Evolutionary conservation across 2,888 invertebrate genomes (phyloP).

Genomic region (Drosophila sordidapex): DNA sequence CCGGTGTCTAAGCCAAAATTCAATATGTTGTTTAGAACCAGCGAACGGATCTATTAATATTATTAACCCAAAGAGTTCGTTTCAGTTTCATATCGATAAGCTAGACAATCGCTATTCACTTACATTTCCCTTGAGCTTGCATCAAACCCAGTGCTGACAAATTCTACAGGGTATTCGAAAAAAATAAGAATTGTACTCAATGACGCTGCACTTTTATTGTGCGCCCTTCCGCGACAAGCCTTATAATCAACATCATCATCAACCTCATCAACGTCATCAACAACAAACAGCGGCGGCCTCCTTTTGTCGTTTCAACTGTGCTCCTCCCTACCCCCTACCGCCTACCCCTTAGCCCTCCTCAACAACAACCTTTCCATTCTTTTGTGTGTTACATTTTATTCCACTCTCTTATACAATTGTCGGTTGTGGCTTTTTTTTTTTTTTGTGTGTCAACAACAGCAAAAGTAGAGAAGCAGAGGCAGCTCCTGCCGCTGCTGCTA

Average conservation of each 20-base stretch:
- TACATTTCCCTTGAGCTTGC: neutral
- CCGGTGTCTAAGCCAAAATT: neutral
- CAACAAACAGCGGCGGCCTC: constrained; percentile 33
- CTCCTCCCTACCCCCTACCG: neutral
- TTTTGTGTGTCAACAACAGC: constrained; percentile 51
- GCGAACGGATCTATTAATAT: neutral
- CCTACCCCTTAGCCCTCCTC: neutral
- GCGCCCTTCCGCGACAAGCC: constrained; percentile 53
- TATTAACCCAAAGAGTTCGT: neutral
- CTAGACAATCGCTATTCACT: neutral
- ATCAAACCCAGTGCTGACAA: neutral
- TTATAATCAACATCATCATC: constrained; percentile 44
- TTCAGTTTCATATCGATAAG: neutral
- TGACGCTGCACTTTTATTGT: constrained; percentile 54
- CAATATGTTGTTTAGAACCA: neutral
- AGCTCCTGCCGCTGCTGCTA: constrained; percentile 1
- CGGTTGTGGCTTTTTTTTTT: constrained; percentile 33
- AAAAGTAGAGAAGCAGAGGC: constrained; percentile 12
- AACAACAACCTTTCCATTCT: neutral
- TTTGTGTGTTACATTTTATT: constrained; percentile 39
- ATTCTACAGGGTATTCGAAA: constrained; percentile 10
- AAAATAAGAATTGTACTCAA: constrained; percentile 29
- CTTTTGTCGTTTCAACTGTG: constrained; percentile 21
- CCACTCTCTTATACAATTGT: constrained; percentile 45
- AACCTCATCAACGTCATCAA: constrained; percentile 34